A percentile compares a stretch with the other conserved stretches of the same genome.
Evolutionary conservation across 2,797 vertebrate species (phyloP).

Genomic region (Bryconaethiops microstoma): DNA sequence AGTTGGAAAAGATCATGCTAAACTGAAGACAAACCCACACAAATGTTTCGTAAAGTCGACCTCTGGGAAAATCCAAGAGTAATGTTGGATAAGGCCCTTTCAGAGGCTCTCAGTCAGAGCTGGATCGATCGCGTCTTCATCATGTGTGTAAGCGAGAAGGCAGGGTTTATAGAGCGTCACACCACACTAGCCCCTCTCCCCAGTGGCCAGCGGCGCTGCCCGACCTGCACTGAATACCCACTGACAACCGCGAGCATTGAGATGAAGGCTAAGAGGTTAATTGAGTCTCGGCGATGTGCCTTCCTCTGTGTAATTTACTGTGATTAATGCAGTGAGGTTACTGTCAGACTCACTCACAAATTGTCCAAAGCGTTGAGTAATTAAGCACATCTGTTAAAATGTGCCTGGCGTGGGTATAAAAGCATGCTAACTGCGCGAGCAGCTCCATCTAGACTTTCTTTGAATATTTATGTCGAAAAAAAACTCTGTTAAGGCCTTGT

Average conservation of each 20-base stretch:
- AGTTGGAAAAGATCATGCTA: not conserved
- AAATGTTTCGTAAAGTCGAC: not conserved
- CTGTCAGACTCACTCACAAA: constrained; percentile 79
- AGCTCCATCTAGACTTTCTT: constrained; percentile 11
- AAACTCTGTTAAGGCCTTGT: not conserved
- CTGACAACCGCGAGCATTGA: constrained; percentile 66
- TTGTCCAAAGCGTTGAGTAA: constrained; percentile 72
- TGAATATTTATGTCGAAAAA: constrained; percentile 30
- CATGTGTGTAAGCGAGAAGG: constrained; percentile 8
- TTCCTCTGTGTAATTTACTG: constrained; percentile 81
- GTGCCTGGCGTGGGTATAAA: constrained; percentile 27
- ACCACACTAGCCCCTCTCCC: constrained; percentile 56
- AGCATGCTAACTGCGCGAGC: not conserved
- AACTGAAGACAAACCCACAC: not conserved
- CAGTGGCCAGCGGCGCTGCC: constrained; percentile 65
- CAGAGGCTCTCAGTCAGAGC: not conserved
- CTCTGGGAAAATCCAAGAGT: not conserved
- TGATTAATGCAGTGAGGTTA: constrained; percentile 82
- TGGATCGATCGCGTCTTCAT: constrained; percentile 2
- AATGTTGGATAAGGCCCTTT: not conserved
- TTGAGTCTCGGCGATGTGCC: constrained; percentile 76
- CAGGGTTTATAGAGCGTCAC: constrained; percentile 37
- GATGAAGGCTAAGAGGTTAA: constrained; percentile 79
- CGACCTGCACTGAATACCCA: constrained; percentile 66
- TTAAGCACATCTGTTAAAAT: constrained; percentile 76